Conservation (phyloP, 1,140 invertebrate species). For the Drosophila nigrodunni region DNA sequence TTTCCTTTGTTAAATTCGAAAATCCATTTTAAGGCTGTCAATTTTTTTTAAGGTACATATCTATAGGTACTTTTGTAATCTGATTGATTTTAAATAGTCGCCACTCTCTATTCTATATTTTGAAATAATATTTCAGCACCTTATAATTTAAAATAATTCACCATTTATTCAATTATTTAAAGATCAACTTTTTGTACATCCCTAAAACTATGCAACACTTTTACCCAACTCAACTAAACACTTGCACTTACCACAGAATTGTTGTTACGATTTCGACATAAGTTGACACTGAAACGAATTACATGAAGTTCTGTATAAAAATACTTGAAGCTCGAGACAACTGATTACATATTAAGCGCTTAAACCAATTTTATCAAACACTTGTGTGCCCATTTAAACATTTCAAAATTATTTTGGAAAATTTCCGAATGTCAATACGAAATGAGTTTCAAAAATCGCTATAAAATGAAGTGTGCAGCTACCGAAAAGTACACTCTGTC, state of each 20-base stretch:
- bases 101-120: too few species aligned
- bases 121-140: too few species aligned
- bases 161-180: too few species aligned
- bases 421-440: conserved; percentile 6
- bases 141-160: too few species aligned
- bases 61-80: too few species aligned
- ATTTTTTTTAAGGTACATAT: too few species aligned
- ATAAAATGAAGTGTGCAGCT: conserved; percentile 16
- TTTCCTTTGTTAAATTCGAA: too few species aligned
- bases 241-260: neutral
- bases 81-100: too few species aligned
- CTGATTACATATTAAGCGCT: conserved; percentile 28
- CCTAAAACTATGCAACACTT: too few species aligned
- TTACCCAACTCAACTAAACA: too few species aligned
- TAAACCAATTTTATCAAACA: conserved; percentile 9
- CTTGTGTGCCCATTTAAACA: conserved; percentile 27
- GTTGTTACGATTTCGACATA: conserved; percentile 1
- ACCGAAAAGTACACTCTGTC: neutral
- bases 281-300: conserved; percentile 16
- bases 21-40: too few species aligned
- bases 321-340: neutral
- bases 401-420: neutral
- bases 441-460: conserved; percentile 5
- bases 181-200: too few species aligned
- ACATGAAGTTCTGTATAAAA: neutral